phyloP scores from a whole-genome alignment of 2,797 vertebrate genomes.

The Neosilurus mollespiculum region DNA sequence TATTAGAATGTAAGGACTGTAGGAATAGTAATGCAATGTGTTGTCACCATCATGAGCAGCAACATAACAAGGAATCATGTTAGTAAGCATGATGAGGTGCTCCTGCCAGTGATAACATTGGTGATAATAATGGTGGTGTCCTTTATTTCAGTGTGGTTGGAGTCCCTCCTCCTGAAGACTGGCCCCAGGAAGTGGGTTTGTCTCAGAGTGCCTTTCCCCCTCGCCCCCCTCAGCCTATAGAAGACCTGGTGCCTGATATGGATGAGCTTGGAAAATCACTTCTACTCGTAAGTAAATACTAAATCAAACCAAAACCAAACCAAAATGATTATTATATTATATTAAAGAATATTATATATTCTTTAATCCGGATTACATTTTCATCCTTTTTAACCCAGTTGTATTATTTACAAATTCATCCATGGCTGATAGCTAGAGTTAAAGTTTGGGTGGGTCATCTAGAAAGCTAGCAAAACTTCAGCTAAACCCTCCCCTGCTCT shows the following conservation, averaged over 20 bases:
- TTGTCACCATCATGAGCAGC: not conserved
- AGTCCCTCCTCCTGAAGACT: constrained; percentile 91
- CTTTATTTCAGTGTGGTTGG: constrained; percentile 82
- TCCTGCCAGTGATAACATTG: not conserved
- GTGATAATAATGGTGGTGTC: not conserved
- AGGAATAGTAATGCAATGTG: not conserved
- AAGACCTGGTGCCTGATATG: constrained; percentile 91
- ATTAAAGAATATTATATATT: too few species aligned
- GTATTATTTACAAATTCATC: not conserved
- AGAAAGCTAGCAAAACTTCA: too few species aligned
- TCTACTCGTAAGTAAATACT: constrained; percentile 80
- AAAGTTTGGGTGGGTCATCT: not conserved
- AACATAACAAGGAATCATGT: not conserved
- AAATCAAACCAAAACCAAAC: too few species aligned
- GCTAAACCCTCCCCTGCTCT: too few species aligned
- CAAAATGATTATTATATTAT: too few species aligned
- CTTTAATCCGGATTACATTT: not conserved
- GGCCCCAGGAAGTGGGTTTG: constrained; percentile 93
- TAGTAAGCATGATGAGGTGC: not conserved
- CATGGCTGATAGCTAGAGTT: not conserved
- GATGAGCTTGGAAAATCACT: constrained; percentile 92
- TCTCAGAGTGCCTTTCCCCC: constrained; percentile 91
- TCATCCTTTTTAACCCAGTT: not conserved
- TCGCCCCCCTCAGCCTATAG: constrained; percentile 85
- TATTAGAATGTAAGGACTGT: not conserved